Evolutionary conservation across 1,140 invertebrate species (phyloP).

Genomic region (Caenorhabditis remanei): DNA sequence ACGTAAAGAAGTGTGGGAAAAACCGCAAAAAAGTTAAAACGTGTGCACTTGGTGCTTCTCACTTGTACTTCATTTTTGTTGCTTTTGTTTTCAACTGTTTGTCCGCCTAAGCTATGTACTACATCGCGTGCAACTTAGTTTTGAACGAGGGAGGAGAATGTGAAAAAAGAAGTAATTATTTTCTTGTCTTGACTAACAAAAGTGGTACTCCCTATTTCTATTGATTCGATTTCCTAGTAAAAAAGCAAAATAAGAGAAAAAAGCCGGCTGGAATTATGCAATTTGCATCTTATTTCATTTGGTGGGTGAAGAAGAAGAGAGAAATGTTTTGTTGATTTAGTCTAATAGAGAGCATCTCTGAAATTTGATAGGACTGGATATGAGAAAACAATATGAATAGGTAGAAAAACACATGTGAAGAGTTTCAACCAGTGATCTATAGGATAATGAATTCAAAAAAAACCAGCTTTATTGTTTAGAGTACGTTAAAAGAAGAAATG

Average conservation of each 20-base stretch:
- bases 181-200: neutral
- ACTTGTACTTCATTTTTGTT: conserved; percentile 22
- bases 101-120: neutral
- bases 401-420: neutral
- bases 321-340: conserved; percentile 37
- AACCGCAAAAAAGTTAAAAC: neutral
- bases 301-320: neutral
- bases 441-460: too few relatives aligned
- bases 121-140: conserved; percentile 17
- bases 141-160: neutral
- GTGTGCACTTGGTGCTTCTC: neutral
- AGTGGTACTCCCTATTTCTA: neutral
- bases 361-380: neutral
- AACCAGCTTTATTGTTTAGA: too few relatives aligned
- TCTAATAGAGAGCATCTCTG: conserved; percentile 13
- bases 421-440: too few relatives aligned
- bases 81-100: neutral
- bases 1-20: conserved; percentile 38
- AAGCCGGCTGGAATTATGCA: conserved; percentile 24
- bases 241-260: neutral
- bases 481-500: neutral
- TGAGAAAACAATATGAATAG: neutral
- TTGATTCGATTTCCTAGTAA: neutral
- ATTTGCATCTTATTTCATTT: conserved; percentile 52
- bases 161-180: conserved; percentile 43